These are phyloP conservation scores for Solea solea DNA, from an alignment of 2,113 vertebrate genomes.

Conservation along the genomic window DNA sequence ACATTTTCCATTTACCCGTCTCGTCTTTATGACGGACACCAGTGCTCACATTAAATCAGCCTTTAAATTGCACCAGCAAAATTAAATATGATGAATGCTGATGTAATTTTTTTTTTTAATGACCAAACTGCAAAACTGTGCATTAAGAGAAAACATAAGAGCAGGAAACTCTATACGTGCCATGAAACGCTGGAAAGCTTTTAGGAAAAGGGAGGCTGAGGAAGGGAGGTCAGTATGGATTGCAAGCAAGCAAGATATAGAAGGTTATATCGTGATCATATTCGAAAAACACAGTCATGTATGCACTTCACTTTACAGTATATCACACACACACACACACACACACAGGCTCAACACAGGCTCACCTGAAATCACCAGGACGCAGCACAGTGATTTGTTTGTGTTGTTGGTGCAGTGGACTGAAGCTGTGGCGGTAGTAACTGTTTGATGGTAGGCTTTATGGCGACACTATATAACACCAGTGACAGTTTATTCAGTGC, in stretches of 20 bases:
- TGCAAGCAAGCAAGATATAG: slow-evolving; percentile 56
- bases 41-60: slow-evolving; percentile 23
- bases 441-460: slow-evolving; percentile 80
- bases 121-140: slow-evolving; percentile 34
- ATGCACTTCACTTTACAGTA: slow-evolving; percentile 51
- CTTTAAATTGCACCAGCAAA: slow-evolving; percentile 13
- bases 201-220: slow-evolving; percentile 31
- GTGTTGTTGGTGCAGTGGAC: slow-evolving; percentile 78
- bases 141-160: slow-evolving; percentile 36
- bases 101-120: slow-evolving; percentile 34
- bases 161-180: slow-evolving; percentile 31
- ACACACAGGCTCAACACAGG: slow-evolving; percentile 50
- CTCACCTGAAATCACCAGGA: slow-evolving; percentile 56
- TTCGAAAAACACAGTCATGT: slow-evolving; percentile 69
- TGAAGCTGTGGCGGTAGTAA: slow-evolving; percentile 76
- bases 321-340: slow-evolving; percentile 26
- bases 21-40: slow-evolving; percentile 24
- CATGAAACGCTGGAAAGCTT: slow-evolving; percentile 51
- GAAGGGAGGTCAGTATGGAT: slow-evolving; percentile 62
- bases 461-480: slow-evolving; percentile 78
- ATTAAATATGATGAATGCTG: slow-evolving; percentile 44
- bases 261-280: slow-evolving; percentile 68
- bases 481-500: slow-evolving; percentile 80
- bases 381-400: slow-evolving; percentile 68
- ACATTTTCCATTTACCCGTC: slow-evolving; percentile 20